These are phyloP conservation scores for Pandemis heparana DNA, from an alignment of 2,888 invertebrate species.

Conservation along the genomic window DNA sequence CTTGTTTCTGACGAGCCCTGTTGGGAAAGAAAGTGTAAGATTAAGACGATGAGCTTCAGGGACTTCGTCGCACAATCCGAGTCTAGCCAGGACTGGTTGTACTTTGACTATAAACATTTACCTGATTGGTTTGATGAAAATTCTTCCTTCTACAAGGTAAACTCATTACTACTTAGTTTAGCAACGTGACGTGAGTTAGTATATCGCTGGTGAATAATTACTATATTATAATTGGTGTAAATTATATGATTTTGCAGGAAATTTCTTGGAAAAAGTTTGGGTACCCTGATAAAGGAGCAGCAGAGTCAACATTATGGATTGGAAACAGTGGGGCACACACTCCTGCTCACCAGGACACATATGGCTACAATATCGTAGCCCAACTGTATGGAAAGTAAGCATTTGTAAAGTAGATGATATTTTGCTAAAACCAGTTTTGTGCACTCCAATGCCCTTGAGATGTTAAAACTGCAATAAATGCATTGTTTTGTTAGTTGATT, in stretches of 20 bases:
- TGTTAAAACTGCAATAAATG: not conserved
- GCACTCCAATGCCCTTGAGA: not conserved
- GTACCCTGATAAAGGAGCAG: slow-evolving; percentile 87
- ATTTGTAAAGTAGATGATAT: not conserved
- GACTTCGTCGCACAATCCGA: slow-evolving; percentile 84
- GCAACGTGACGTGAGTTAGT: not conserved
- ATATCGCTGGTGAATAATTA: not conserved
- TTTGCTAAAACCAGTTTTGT: not conserved
- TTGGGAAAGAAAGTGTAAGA: slow-evolving; percentile 92
- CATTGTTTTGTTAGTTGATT: no score
- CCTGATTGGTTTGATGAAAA: slow-evolving; percentile 87
- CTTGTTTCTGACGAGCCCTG: slow-evolving; percentile 86
- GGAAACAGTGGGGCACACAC: slow-evolving; percentile 95
- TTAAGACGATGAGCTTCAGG: slow-evolving; percentile 85
- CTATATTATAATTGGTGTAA: not conserved
- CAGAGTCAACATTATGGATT: slow-evolving; percentile 94
- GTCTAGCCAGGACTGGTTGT: slow-evolving; percentile 87
- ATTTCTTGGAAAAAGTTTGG: slow-evolving; percentile 89
- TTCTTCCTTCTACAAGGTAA: slow-evolving; percentile 86
- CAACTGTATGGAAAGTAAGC: slow-evolving; percentile 94
- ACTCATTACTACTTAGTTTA: not conserved
- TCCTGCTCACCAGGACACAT: slow-evolving; percentile 97
- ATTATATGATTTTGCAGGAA: slow-evolving; percentile 51
- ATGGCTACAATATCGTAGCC: slow-evolving; percentile 96
- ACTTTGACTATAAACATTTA: slow-evolving; percentile 95